phyloP scores from a whole-genome alignment of 2,797 vertebrate species.

The Pampus argenteus region DNA sequence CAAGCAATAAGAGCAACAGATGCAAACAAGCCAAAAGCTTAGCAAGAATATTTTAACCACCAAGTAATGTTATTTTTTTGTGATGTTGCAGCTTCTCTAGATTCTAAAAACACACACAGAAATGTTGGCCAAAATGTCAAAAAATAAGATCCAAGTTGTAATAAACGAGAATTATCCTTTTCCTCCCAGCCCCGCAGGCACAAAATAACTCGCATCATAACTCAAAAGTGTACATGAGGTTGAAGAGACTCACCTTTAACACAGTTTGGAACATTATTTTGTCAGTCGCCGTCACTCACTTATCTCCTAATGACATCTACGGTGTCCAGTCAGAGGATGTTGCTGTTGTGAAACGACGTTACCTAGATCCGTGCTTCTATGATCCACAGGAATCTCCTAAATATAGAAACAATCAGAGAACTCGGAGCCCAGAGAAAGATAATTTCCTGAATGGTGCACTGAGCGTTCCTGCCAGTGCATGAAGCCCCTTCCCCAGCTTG shows the following conservation, averaged over 20 bases:
- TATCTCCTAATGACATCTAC: conserved; percentile 46
- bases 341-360: conserved; percentile 40
- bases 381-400: conserved; percentile 68
- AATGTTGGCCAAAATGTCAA: not conserved
- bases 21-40: too few species aligned
- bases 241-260: conserved; percentile 41
- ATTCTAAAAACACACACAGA: too few species aligned
- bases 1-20: not conserved
- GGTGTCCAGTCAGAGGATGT: conserved; percentile 20
- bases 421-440: conserved; percentile 65
- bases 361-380: conserved; percentile 28
- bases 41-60: too few species aligned
- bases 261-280: conserved; percentile 27
- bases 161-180: not conserved
- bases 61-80: not conserved
- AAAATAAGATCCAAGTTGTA: not conserved
- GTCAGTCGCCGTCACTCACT: not conserved
- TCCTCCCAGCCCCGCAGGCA: not conserved
- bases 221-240: not conserved
- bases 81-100: not conserved
- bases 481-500: conserved; percentile 37
- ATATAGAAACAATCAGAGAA: conserved; percentile 79
- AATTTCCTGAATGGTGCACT: conserved; percentile 72
- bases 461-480: conserved; percentile 28
- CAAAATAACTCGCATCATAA: conserved; percentile 4